Evolutionary conservation across 2,797 vertebrate species (phyloP).

Genomic region (Syndactyla subalaris): DNA sequence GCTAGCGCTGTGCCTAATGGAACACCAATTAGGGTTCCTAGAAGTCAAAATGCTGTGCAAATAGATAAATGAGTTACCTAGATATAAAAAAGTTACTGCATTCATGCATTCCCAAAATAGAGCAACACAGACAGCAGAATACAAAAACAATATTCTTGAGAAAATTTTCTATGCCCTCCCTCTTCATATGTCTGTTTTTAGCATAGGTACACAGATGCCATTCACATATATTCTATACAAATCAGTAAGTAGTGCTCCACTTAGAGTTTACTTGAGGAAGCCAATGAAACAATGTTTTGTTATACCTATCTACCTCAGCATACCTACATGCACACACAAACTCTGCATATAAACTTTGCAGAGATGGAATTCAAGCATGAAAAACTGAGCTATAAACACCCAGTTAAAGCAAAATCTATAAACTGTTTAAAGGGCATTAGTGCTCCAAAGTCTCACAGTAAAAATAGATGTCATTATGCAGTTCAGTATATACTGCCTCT

Average conservation of each 20-base stretch:
- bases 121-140: neutral
- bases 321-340: neutral
- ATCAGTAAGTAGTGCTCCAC: neutral
- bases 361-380: neutral
- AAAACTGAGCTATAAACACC: slow-evolving; percentile 16
- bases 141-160: neutral
- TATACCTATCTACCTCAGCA: neutral
- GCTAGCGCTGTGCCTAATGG: slow-evolving; percentile 9
- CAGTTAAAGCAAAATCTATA: slow-evolving; percentile 24
- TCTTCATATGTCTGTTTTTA: neutral
- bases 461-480: slow-evolving; percentile 33
- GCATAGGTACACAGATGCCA: neutral
- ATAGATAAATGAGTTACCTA: neutral
- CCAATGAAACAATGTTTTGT: neutral
- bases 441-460: neutral
- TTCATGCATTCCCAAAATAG: neutral
- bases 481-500: neutral
- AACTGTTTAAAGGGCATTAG: slow-evolving; percentile 25
- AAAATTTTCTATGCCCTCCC: neutral
- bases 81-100: neutral
- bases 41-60: slow-evolving; percentile 32
- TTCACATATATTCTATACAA: neutral
- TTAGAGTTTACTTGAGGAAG: neutral
- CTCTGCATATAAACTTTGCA: neutral
- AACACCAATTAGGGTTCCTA: slow-evolving; percentile 36